Evolutionary conservation across 2,888 invertebrate genomes (phyloP).

Genomic region (Gibbula magus): DNA sequence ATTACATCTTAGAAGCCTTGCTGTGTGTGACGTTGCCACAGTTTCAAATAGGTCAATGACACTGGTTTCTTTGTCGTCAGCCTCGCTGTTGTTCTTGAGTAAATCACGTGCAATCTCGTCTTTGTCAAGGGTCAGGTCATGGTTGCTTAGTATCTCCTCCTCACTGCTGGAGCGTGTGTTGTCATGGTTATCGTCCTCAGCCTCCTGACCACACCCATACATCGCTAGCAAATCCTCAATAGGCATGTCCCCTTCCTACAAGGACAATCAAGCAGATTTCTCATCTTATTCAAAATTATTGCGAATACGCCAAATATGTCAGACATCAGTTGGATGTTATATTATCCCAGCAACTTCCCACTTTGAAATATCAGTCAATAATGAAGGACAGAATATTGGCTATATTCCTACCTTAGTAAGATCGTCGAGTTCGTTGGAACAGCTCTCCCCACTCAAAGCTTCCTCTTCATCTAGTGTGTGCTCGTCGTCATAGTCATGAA

Average conservation of each 20-base stretch:
- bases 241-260: constrained; percentile 94
- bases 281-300: neutral
- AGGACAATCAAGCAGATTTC: constrained; percentile 1
- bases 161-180: constrained; percentile 68
- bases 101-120: constrained; percentile 74
- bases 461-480: constrained; percentile 97
- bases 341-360: too few species aligned
- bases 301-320: neutral
- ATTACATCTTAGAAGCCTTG: constrained; percentile 80
- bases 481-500: constrained; percentile 98
- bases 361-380: neutral
- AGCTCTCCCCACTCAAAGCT: constrained; percentile 87
- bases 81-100: constrained; percentile 67
- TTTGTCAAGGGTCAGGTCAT: constrained; percentile 75
- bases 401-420: constrained; percentile 82
- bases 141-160: constrained; percentile 75
- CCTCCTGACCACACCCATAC: constrained; percentile 77
- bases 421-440: constrained; percentile 91
- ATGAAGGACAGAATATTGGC: neutral
- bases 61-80: constrained; percentile 72
- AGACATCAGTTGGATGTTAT: neutral
- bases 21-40: constrained; percentile 73
- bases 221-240: constrained; percentile 92
- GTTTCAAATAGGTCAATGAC: constrained; percentile 71
- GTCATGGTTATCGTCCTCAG: constrained; percentile 34